phyloP scores from a whole-genome alignment of 2,113 vertebrate genomes.

The Hemichromis elongatus region DNA sequence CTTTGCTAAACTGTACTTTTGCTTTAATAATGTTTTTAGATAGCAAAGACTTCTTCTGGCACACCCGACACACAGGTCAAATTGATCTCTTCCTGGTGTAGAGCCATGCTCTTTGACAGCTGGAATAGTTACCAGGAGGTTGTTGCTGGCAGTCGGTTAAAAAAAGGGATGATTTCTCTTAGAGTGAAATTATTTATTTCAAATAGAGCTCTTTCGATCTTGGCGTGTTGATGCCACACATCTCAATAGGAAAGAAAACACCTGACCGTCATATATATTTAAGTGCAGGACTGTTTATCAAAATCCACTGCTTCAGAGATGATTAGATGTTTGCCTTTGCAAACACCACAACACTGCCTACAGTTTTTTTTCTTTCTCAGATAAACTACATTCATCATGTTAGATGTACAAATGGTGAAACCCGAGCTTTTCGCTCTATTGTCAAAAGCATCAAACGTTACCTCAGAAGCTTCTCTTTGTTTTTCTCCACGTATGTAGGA shows the following conservation, averaged over 20 bases:
- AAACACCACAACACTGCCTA: neutral
- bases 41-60: neutral
- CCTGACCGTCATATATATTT: neutral
- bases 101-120: neutral
- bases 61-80: neutral
- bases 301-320: neutral
- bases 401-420: neutral
- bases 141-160: neutral
- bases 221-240: neutral
- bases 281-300: neutral
- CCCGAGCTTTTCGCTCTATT: neutral
- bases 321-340: neutral
- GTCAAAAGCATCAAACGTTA: conserved; percentile 45
- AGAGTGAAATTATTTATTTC: neutral
- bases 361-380: neutral
- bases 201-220: neutral
- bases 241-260: neutral
- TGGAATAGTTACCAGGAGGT: neutral
- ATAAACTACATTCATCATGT: neutral
- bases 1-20: neutral
- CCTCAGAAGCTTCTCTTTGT: conserved; percentile 90
- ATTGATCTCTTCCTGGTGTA: neutral
- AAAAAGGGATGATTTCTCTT: neutral
- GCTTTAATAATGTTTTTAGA: neutral
- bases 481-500: conserved; percentile 92